These are phyloP conservation scores for Eutolmus rufibarbis DNA, from an alignment of 2,888 invertebrate genomes.

Conservation along the genomic window DNA sequence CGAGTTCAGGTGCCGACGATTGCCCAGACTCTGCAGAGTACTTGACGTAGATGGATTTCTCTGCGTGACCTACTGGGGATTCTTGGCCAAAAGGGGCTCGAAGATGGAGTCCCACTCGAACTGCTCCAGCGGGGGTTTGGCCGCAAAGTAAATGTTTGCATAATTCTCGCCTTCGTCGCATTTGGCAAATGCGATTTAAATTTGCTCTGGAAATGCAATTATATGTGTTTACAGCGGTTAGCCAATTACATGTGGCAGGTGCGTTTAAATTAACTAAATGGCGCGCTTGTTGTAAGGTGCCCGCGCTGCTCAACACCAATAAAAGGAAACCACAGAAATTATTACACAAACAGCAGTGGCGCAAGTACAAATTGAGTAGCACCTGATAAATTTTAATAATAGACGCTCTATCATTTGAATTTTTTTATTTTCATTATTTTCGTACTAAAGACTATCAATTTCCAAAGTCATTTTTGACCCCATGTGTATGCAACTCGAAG, in stretches of 20 bases:
- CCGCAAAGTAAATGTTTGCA: slow-evolving; percentile 2
- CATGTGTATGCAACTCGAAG: too few relatives aligned
- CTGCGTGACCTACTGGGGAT: slow-evolving; percentile 14
- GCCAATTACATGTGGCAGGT: slow-evolving; percentile 21
- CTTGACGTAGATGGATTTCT: slow-evolving; percentile 17
- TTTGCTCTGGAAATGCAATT: slow-evolving; percentile 2
- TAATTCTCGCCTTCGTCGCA: not conserved
- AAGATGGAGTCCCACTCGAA: not conserved
- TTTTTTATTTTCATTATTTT: not conserved
- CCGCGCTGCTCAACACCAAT: not conserved
- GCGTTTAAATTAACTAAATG: not conserved
- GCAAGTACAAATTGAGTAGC: not conserved
- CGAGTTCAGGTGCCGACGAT: slow-evolving; percentile 6
- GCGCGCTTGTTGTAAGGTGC: not conserved
- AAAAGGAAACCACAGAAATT: not conserved
- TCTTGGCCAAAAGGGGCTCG: not conserved
- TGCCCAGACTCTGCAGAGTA: not conserved
- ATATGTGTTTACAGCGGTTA: not conserved
- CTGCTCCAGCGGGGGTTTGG: not conserved
- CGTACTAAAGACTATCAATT: not conserved
- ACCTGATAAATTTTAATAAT: not conserved
- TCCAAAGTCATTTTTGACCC: too few relatives aligned
- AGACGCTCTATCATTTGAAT: not conserved
- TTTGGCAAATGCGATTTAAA: not conserved
- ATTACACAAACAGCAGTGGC: not conserved